Conservation (phyloP, 2,797 vertebrate genomes). For the Lithobates pipiens region DNA sequence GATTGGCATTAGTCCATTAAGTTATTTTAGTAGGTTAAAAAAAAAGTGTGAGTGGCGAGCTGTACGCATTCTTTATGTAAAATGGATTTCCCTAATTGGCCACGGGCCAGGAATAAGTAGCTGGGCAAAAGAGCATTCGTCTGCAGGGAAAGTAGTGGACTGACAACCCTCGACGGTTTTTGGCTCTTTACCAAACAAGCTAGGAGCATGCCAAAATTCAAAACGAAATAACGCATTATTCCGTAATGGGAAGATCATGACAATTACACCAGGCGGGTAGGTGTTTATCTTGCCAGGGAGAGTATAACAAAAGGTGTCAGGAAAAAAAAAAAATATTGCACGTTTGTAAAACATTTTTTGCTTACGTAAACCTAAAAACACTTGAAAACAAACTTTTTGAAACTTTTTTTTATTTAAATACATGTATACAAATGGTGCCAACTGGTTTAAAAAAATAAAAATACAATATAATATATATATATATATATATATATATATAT, state of each 20-base stretch:
- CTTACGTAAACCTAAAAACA: not conserved
- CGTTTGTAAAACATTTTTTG: not conserved
- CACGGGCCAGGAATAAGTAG: conserved; percentile 80
- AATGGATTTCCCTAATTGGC: conserved; percentile 93
- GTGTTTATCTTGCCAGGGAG: conserved; percentile 31
- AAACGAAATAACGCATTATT: conserved; percentile 86
- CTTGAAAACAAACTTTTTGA: too few relatives aligned
- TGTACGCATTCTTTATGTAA: conserved; percentile 88
- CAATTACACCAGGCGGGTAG: conserved; percentile 37
- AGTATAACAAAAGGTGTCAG: conserved; percentile 28
- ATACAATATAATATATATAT: too few relatives aligned
- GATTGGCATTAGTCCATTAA: conserved; percentile 79
- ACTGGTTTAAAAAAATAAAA: too few relatives aligned
- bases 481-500: too few relatives aligned
- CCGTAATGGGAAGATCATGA: conserved; percentile 71
- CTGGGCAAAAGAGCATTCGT: conserved; percentile 81
- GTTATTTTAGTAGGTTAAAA: conserved; percentile 84
- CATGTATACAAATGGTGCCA: too few relatives aligned
- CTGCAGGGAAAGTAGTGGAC: conserved; percentile 82
- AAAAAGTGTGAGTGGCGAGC: conserved; percentile 79
- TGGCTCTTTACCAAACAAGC: conserved; percentile 83
- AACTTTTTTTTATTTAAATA: too few relatives aligned
- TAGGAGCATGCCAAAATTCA: conserved; percentile 83
- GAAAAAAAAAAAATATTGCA: not conserved
- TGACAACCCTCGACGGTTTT: conserved; percentile 82